phyloP scores from a whole-genome alignment of 2,888 invertebrate genomes.

The Meloe dianella region DNA sequence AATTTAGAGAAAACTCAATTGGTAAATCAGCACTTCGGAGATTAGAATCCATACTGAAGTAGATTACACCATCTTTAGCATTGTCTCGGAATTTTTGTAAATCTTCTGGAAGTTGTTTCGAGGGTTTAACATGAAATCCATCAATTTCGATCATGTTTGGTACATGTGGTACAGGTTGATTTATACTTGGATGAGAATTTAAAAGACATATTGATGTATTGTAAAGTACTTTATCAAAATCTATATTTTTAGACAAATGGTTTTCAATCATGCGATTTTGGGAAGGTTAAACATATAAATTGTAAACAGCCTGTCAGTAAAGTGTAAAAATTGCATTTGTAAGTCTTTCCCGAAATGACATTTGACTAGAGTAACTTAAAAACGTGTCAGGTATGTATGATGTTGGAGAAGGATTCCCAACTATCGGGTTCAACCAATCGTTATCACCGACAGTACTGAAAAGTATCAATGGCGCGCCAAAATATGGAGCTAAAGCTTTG shows the following conservation, averaged over 20 bases:
- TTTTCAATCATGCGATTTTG: conserved; percentile 43
- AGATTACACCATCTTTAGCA: conserved; percentile 63
- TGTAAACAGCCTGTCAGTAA: background rate
- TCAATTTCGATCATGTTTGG: conserved; percentile 66
- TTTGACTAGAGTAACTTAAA: conserved; percentile 53
- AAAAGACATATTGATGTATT: conserved; percentile 46
- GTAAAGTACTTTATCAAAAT: conserved; percentile 41
- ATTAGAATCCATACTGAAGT: conserved; percentile 68
- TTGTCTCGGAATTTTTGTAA: conserved; percentile 62
- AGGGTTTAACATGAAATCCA: conserved; percentile 59
- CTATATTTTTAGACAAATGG: conserved; percentile 43
- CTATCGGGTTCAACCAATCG: conserved; percentile 58
- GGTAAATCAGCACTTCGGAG: conserved; percentile 65
- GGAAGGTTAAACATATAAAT: conserved; percentile 25
- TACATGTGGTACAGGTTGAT: conserved; percentile 60
- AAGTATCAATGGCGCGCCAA: conserved; percentile 51
- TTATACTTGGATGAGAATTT: conserved; percentile 61
- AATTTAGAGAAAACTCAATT: conserved; percentile 63
- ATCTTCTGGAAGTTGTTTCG: conserved; percentile 53
- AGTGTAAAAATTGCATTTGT: conserved; percentile 54
- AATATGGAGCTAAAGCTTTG: conserved; percentile 52
- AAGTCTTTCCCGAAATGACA: conserved; percentile 63
- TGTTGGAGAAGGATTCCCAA: conserved; percentile 61
- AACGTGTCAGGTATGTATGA: conserved; percentile 62
- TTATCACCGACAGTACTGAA: conserved; percentile 59